phyloP scores from a whole-genome alignment of 2,797 vertebrate genomes.

The Enteromius paludinosus region DNA sequence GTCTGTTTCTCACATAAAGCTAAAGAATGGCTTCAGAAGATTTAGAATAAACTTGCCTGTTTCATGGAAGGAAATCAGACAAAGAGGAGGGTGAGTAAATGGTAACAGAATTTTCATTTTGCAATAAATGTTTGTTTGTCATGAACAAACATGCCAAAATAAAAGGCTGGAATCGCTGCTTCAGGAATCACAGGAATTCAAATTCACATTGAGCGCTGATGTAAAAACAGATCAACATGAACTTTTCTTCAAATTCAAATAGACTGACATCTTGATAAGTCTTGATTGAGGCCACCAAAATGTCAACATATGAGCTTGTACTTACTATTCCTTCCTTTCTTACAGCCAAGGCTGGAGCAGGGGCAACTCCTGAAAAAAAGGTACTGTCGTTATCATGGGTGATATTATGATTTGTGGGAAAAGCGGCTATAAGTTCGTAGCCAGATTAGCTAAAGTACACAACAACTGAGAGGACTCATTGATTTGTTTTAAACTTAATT shows the following conservation, averaged over 20 bases:
- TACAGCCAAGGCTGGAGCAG: conserved; percentile 57
- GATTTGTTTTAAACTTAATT: conserved; percentile 29
- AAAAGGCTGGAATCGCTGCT: conserved; percentile 6
- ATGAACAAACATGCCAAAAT: conserved; percentile 13
- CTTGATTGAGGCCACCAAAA: neutral
- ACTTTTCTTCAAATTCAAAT: conserved; percentile 1
- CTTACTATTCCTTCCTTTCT: conserved; percentile 40
- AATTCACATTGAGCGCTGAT: conserved; percentile 1
- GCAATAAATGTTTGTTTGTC: conserved; percentile 14
- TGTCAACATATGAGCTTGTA: neutral
- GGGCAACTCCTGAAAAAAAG: conserved; percentile 60
- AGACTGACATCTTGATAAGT: neutral
- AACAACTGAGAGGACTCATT: neutral
- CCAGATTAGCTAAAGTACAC: neutral
- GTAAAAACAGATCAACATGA: conserved; percentile 1
- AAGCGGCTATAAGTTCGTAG: neutral
- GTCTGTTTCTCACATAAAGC: neutral
- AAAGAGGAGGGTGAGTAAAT: conserved; percentile 1
- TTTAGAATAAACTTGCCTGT: neutral
- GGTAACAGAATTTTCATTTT: neutral
- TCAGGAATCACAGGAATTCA: neutral
- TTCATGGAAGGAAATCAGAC: neutral
- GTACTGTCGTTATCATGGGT: conserved; percentile 32
- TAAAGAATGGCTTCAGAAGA: neutral
- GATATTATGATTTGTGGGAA: neutral